Evolutionary conservation across 2,113 vertebrate species (phyloP).

Genomic region (Anser brachyrhynchus): DNA sequence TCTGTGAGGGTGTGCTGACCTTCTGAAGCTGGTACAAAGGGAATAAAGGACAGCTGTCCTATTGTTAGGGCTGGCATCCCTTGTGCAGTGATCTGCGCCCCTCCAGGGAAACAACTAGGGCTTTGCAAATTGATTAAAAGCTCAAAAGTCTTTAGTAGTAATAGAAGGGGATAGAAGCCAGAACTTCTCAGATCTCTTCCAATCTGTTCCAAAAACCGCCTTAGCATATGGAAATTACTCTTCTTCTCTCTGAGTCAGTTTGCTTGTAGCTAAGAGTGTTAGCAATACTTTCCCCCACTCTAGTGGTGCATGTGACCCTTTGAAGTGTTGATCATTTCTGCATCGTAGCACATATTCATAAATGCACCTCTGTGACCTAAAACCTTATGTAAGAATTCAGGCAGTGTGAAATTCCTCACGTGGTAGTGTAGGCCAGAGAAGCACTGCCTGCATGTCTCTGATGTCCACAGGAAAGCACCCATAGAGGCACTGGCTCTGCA

Average conservation of each 20-base stretch:
- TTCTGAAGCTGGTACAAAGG: background rate
- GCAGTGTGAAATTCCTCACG: background rate
- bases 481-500: background rate
- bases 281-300: background rate
- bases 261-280: constrained; percentile 29
- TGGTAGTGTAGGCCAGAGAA: background rate
- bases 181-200: constrained; percentile 35
- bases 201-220: constrained; percentile 12
- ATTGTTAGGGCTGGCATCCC: background rate
- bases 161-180: background rate
- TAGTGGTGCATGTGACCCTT: background rate
- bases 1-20: background rate
- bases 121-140: constrained; percentile 31
- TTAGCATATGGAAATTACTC: constrained; percentile 50
- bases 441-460: background rate
- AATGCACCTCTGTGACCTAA: background rate
- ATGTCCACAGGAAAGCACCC: background rate
- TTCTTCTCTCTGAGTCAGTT: constrained; percentile 37
- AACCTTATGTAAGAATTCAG: background rate
- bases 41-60: background rate
- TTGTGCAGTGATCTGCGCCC: background rate
- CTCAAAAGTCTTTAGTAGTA: constrained; percentile 18
- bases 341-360: background rate
- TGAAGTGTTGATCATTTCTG: constrained; percentile 39
- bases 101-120: background rate